Conservation (phyloP, 2,888 invertebrate genomes). For the Clepsis dumicolana region DNA sequence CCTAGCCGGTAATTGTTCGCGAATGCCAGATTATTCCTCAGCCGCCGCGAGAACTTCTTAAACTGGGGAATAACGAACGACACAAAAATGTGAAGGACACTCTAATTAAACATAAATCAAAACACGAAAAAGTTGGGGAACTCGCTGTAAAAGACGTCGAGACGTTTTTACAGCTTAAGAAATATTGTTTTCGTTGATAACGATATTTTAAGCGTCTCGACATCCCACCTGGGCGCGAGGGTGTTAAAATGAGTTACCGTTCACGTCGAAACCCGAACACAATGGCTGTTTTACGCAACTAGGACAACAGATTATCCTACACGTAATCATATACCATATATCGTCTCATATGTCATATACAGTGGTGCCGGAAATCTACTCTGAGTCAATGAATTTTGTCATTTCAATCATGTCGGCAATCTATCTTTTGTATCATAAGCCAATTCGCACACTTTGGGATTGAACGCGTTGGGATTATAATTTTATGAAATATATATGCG, state of each 20-base stretch:
- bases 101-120: slow-evolving; percentile 82
- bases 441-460: too few relatives aligned
- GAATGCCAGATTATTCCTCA: slow-evolving; percentile 42
- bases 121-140: slow-evolving; percentile 67
- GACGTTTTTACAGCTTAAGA: slow-evolving; percentile 73
- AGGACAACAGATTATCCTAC: slow-evolving; percentile 16
- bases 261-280: slow-evolving; percentile 41
- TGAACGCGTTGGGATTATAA: too few relatives aligned
- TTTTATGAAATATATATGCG: too few relatives aligned
- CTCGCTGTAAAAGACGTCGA: slow-evolving; percentile 64
- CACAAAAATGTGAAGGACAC: slow-evolving; percentile 71
- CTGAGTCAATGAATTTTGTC: background rate
- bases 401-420: background rate
- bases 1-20: slow-evolving; percentile 29
- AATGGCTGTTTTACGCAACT: slow-evolving; percentile 24
- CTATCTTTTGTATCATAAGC: background rate
- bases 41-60: slow-evolving; percentile 59
- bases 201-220: slow-evolving; percentile 73
- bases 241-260: slow-evolving; percentile 72
- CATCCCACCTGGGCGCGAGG: slow-evolving; percentile 73
- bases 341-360: too few relatives aligned
- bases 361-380: background rate
- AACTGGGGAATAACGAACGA: slow-evolving; percentile 62
- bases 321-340: background rate
- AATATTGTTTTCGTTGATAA: slow-evolving; percentile 77